phyloP scores from a whole-genome alignment of 2,888 invertebrate genomes.

The Mamestra brassicae region DNA sequence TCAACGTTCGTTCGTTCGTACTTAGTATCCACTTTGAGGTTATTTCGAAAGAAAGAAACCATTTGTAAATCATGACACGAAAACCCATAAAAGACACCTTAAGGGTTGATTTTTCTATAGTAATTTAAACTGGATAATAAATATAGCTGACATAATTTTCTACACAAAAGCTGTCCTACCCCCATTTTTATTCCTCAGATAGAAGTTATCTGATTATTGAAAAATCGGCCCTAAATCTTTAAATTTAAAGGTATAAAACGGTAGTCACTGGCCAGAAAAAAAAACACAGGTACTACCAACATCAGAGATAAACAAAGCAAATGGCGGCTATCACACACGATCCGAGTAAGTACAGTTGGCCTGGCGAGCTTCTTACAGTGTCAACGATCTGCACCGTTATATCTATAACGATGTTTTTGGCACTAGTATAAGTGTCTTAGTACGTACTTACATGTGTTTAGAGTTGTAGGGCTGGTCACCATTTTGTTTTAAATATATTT shows the following conservation, averaged over 20 bases:
- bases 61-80: background rate
- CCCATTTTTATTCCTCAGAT: too few relatives aligned
- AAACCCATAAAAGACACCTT: background rate
- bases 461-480: slow-evolving; percentile 51
- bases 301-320: slow-evolving; percentile 16
- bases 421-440: slow-evolving; percentile 68
- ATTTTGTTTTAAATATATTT: background rate
- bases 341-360: slow-evolving; percentile 25
- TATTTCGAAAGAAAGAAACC: background rate
- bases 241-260: background rate
- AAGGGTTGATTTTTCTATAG: too few relatives aligned
- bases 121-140: too few relatives aligned
- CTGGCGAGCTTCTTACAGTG: slow-evolving; percentile 36
- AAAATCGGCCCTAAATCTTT: background rate
- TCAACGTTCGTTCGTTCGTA: background rate
- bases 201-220: too few relatives aligned
- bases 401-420: slow-evolving; percentile 79
- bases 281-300: background rate
- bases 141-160: too few relatives aligned
- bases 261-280: slow-evolving; percentile 7
- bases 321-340: slow-evolving; percentile 6
- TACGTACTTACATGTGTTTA: slow-evolving; percentile 67
- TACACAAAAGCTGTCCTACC: too few relatives aligned
- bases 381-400: slow-evolving; percentile 71
- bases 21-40: too few relatives aligned